These are phyloP conservation scores for Crenuchus spilurus DNA, from an alignment of 2,797 vertebrate species.

Conservation along the genomic window DNA sequence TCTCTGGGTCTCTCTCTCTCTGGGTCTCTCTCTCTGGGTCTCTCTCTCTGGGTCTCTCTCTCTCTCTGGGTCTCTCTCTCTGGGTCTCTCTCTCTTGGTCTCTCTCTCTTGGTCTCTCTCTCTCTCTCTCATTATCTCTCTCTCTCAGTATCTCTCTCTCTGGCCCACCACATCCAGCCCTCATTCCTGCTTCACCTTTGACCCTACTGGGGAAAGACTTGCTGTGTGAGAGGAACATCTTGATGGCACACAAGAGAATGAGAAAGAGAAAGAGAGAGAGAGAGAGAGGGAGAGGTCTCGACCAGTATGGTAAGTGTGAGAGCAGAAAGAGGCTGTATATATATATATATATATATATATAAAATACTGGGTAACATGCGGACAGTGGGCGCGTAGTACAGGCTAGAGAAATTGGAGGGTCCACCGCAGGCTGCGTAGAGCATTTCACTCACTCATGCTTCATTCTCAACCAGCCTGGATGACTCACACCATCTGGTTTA, in stretches of 20 bases:
- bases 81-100: too few species aligned
- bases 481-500: conserved; percentile 18
- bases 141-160: not conserved
- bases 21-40: too few species aligned
- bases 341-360: conserved; percentile 3
- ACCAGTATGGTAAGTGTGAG: conserved; percentile 64
- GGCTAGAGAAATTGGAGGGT: conserved; percentile 5
- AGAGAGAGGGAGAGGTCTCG: conserved; percentile 36
- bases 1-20: too few species aligned
- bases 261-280: too few species aligned
- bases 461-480: not conserved
- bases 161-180: conserved; percentile 17
- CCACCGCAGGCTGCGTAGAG: not conserved
- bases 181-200: conserved; percentile 50
- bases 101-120: not conserved
- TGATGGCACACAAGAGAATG: conserved; percentile 26
- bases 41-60: too few species aligned
- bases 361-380: not conserved
- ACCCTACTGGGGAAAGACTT: conserved; percentile 11
- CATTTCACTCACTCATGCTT: not conserved
- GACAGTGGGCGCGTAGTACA: not conserved
- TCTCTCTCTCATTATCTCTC: not conserved
- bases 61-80: too few species aligned
- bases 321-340: conserved; percentile 5
- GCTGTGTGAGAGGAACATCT: conserved; percentile 53